Evolutionary conservation across 1,140 invertebrate species (phyloP), one percentile per base, ranked within the genome.

Genomic region (Drosophila rufa): DNA sequence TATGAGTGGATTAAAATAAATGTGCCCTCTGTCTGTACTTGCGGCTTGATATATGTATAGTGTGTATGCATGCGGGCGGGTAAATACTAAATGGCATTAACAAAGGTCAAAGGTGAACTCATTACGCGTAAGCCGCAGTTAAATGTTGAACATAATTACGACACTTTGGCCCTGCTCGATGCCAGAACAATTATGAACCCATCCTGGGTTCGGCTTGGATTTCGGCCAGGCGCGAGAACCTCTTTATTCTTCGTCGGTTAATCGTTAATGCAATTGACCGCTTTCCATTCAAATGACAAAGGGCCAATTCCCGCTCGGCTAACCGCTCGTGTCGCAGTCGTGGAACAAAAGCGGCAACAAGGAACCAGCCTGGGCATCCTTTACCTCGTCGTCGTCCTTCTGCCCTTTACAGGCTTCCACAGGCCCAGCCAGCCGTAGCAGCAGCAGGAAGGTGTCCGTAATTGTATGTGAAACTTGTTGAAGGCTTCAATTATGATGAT

Each of bases 381-480:
- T 33, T 33, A 11, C 33, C 33, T 33, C 33, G 9, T 33, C 27
- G 4, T 30, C 11, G 11, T 15, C 4, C 4, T 43, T n/a, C 42
- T 17, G 15, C 46, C 14, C 58, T 25, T 51, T 8, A 46, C 30
- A 38, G 47, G 56, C 17, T 22, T 38, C 53, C 19, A 45, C 47
- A 30, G 42, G 7, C 14, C 40, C 53, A 43, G 40, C 38, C 40
- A 46, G 25, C 58, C 43, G 40, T 36, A 14, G 77, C 66, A 79
- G 69, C 85, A 64, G 62, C 42, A 51, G 22, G 59, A 80, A 89
- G 85, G 85, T 89, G 85, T 90, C 70, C 56, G 79, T 89, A 90
- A 90, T 90, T 90, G 81, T 84, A 82, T 90, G 80, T 87, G 81
- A 90, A 85, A 90, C 85, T 90, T 90, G 85, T 90, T 90, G 85